Conservation (phyloP, 2,113 vertebrate genomes). For the Apeltes quadracus region DNA sequence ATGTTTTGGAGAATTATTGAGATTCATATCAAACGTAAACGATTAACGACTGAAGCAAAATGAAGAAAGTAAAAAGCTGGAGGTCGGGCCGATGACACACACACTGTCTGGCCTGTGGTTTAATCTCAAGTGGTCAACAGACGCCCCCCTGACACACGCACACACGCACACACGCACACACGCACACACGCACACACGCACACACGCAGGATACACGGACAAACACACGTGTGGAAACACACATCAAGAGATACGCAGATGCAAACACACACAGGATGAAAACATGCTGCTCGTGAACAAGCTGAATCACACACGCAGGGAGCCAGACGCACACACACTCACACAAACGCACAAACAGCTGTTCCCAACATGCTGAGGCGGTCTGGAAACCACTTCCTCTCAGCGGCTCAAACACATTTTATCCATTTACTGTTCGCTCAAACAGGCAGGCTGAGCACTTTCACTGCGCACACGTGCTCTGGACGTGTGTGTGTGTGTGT, state of each 20-base stretch:
- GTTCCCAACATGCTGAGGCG: conserved; percentile 75
- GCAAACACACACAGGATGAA: conserved; percentile 63
- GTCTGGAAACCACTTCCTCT: conserved; percentile 80
- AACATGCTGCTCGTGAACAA: conserved; percentile 54
- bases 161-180: conserved; percentile 33
- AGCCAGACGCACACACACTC: conserved; percentile 16
- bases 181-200: conserved; percentile 50
- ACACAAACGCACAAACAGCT: conserved; percentile 68
- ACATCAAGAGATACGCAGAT: conserved; percentile 41
- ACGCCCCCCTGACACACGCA: conserved; percentile 22
- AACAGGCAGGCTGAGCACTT: conserved; percentile 71
- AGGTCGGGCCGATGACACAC: conserved; percentile 70
- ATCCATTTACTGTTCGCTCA: conserved; percentile 78
- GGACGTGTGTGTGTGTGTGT: conserved; percentile 7
- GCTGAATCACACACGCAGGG: conserved; percentile 46
- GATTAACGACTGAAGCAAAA: not conserved
- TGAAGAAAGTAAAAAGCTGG: conserved; percentile 12
- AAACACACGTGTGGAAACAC: conserved; percentile 24
- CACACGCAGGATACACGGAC: conserved; percentile 10
- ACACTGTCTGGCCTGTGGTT: conserved; percentile 76
- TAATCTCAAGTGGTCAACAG: conserved; percentile 68
- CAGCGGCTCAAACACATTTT: conserved; percentile 72
- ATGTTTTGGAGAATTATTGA: not conserved
- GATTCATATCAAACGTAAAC: not conserved
- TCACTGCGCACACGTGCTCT: conserved; percentile 64